Evolutionary conservation across 1,140 invertebrate species (phyloP).

Genomic region (Drosophila pseudoananassae): DNA sequence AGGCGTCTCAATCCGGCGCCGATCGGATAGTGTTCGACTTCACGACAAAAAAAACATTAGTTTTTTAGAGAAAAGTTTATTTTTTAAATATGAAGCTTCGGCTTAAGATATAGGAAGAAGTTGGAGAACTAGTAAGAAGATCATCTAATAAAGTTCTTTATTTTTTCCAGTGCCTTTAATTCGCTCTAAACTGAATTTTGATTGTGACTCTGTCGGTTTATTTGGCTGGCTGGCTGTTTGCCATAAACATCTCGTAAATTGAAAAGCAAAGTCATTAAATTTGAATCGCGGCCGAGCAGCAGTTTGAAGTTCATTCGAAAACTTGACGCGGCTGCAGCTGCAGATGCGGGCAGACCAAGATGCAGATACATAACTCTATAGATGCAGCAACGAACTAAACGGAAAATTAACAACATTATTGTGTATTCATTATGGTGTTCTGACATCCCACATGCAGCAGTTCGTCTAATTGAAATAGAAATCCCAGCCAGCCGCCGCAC

Average conservation of each 20-base stretch:
- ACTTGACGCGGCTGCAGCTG: slow-evolving; percentile 46
- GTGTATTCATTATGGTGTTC: slow-evolving; percentile 67
- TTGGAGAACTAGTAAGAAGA: no score
- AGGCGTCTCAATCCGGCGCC: slow-evolving; percentile 38
- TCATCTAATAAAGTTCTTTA: background rate
- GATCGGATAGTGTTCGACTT: slow-evolving; percentile 11
- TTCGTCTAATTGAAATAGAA: slow-evolving; percentile 72
- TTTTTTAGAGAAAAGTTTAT: no score
- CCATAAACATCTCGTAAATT: slow-evolving; percentile 70
- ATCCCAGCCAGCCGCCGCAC: slow-evolving; percentile 51
- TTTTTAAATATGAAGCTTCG: no score
- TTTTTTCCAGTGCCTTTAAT: slow-evolving; percentile 7
- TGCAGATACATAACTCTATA: slow-evolving; percentile 22
- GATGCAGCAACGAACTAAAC: slow-evolving; percentile 36
- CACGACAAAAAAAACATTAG: background rate
- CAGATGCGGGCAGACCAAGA: slow-evolving; percentile 59
- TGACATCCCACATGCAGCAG: slow-evolving; percentile 59
- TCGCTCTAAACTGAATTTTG: slow-evolving; percentile 42
- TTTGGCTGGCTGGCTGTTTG: slow-evolving; percentile 40
- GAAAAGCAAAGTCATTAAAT: slow-evolving; percentile 62
- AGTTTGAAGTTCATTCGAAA: slow-evolving; percentile 49
- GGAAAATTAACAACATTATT: slow-evolving; percentile 74
- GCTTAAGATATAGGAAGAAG: no score
- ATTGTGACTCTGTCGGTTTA: slow-evolving; percentile 46
- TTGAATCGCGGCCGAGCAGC: slow-evolving; percentile 41